Evolutionary conservation across 1,140 invertebrate genomes (phyloP), one percentile per base, ranked within the genome.

Genomic region (Ostrea edulis): DNA sequence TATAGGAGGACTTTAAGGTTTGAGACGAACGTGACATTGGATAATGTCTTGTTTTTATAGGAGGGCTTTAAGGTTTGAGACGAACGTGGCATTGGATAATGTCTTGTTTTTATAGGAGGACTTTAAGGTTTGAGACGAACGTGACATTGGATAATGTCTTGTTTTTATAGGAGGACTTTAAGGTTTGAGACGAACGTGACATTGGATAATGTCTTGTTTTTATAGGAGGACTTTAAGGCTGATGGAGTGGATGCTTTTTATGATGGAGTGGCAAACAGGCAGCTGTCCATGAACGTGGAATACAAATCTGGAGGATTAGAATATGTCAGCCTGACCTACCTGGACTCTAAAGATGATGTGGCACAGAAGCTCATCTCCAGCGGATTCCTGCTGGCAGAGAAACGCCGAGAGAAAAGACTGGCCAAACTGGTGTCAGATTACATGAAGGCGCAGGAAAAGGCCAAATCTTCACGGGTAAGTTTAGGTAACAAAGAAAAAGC

Each of bases 341-440:
- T 97, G 7, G 96, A 96, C 58, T 96, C 96, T 51, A 97, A 95
- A 55, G 98, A 94, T 96, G 97, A 95, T 86, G 98, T 99, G 90
- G 97, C 96, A 52, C 97, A 98, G 94, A 96, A 96, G 89, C 96
- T 99, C 20, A 97, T 99, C 86, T 96, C 96, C 55, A 97, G 99
- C 91, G 99, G 99, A 17, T 96, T 97, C 71, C 95, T 99, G 2
- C 93, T 99, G 55, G 97, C 97, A 86, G 98, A 98, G 81, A 96
- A 96, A 82, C 95, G 97, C 62, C 96, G 97, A 87, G 98, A 99
- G 92, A 97, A 96, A 87, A 96, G 97, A 91, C 96, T 99, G 54
- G 96, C 97, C 82, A 97, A 97, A 95, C 94, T 99, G 94, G 96
- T 98, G 88, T 96, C 96, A 54, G 97, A 98, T 86, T 99, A 99